Evolutionary conservation across 2,797 vertebrate species (phyloP).

Genomic region (Lates japonicus): DNA sequence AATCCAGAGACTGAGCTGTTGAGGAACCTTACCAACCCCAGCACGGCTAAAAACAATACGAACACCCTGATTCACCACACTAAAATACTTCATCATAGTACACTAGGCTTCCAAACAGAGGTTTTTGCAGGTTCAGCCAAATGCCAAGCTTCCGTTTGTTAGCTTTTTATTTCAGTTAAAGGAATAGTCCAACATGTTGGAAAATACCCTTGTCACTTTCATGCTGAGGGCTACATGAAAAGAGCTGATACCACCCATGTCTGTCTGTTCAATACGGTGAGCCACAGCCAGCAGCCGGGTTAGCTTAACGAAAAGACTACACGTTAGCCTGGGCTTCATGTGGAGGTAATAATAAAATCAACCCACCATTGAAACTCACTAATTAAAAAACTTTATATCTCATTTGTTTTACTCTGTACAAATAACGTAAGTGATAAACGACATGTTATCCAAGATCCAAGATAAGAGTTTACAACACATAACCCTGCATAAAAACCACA

Average conservation of each 20-base stretch:
- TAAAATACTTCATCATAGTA: constrained; percentile 43
- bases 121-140: constrained; percentile 42
- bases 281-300: neutral
- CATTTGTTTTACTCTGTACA: neutral
- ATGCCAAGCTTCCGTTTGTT: constrained; percentile 7
- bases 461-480: neutral
- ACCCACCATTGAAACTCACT: no score
- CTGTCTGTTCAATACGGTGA: neutral
- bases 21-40: constrained; percentile 51
- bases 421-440: no score
- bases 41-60: constrained; percentile 48
- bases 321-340: no score
- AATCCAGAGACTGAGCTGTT: constrained; percentile 53
- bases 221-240: neutral
- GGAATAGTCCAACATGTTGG: neutral
- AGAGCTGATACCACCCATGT: neutral
- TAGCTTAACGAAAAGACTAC: neutral
- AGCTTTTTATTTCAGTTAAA: constrained; percentile 7
- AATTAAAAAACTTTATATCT: neutral
- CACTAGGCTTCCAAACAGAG: constrained; percentile 48
- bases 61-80: constrained; percentile 42
- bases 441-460: no score
- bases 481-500: neutral
- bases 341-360: neutral
- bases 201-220: neutral